Evolutionary conservation across 2,113 vertebrate species (phyloP).

Genomic region (Clarias magur): DNA sequence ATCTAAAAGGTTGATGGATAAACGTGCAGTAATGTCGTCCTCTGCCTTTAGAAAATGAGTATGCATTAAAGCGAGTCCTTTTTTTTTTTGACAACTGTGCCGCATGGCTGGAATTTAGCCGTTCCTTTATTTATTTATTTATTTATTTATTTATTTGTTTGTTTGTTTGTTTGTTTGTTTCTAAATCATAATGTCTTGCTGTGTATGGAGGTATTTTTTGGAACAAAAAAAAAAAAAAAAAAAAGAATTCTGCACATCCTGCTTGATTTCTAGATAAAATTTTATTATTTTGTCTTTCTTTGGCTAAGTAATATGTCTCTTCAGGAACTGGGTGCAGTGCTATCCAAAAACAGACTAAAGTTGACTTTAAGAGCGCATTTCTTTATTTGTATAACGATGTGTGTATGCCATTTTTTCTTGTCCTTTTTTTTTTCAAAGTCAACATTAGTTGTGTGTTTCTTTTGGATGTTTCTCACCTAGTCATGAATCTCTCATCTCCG

Average conservation of each 20-base stretch:
- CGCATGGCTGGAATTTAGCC: conserved; percentile 46
- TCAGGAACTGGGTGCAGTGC: conserved; percentile 63
- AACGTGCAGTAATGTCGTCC: conserved; percentile 7
- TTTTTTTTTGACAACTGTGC: conserved; percentile 52
- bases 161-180: conserved; percentile 30
- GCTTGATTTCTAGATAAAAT: conserved; percentile 54
- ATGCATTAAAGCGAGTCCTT: conserved; percentile 8
- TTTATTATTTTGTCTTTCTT: conserved; percentile 39
- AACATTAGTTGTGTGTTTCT: conserved; percentile 76
- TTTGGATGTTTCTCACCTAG: conserved; percentile 74
- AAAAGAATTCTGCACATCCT: conserved; percentile 52
- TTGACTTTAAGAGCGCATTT: conserved; percentile 78
- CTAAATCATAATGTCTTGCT: conserved; percentile 49
- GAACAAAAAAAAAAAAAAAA: conserved; percentile 48
- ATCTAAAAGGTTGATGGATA: conserved; percentile 7
- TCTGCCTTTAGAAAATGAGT: not conserved
- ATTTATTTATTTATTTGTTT: conserved; percentile 5
- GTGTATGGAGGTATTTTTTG: conserved; percentile 44
- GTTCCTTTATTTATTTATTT: conserved; percentile 7
- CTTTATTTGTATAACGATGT: conserved; percentile 75
- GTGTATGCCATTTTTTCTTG: conserved; percentile 70
- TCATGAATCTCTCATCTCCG: conserved; percentile 52
- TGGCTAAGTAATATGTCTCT: conserved; percentile 72
- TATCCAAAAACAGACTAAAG: conserved; percentile 73
- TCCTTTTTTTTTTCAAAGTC: conserved; percentile 73